A percentile compares a stretch with the other conserved stretches of the same genome.
phyloP scores from a whole-genome alignment of 2,888 invertebrate genomes.

The Folsomia candida region DNA sequence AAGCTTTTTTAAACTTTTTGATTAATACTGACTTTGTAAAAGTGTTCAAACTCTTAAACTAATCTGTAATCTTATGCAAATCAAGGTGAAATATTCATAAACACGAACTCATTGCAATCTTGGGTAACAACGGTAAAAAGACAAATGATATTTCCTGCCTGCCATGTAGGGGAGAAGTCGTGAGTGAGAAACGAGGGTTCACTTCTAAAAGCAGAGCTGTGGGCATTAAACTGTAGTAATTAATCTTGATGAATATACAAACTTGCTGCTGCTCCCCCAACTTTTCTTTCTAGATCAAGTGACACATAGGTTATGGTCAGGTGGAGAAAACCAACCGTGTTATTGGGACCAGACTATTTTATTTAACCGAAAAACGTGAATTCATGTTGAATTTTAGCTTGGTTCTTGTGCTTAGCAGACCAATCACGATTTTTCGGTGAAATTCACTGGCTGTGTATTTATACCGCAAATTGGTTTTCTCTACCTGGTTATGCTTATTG shows the following conservation, averaged over 20 bases:
- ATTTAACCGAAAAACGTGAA: no score
- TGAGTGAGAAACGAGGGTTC: neutral
- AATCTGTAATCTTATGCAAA: neutral
- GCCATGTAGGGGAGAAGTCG: neutral
- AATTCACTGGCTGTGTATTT: no score
- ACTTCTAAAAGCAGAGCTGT: neutral
- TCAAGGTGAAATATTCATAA: neutral
- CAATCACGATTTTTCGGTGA: no score
- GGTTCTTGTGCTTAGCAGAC: neutral
- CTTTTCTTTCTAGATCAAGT: neutral
- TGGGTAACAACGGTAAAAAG: neutral
- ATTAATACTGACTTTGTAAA: neutral
- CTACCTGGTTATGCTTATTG: no score
- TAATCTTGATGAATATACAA: slow-evolving; percentile 2
- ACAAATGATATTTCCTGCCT: neutral
- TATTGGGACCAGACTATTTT: no score
- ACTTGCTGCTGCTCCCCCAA: no score
- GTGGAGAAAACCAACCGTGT: no score
- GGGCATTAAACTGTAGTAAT: no score
- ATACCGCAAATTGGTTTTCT: no score
- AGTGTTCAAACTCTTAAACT: no score
- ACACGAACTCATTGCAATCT: neutral
- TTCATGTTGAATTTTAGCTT: no score
- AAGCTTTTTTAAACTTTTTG: neutral
- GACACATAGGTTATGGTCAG: no score